Base-by-base conservation (phyloP, 2,797 vertebrate genomes). In the Sciaenops ocellatus region DNA sequence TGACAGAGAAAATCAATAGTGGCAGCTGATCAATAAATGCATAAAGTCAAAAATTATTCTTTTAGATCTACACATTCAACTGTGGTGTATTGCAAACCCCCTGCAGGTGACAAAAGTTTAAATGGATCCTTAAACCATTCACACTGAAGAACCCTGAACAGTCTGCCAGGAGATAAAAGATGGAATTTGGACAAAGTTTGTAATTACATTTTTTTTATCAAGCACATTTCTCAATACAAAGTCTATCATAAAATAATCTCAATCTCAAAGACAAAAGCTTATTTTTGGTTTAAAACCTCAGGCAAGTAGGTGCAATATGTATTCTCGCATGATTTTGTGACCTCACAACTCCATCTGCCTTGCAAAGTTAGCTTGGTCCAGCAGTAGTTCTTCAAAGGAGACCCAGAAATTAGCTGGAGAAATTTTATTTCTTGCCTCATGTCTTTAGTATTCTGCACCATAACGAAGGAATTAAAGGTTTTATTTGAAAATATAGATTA, bases 1-100 rank as follows among this genome's bases (percentile, higher is more conserved):
- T 42, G 2, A 18, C 34, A 42, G 24, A 56, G 11, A 71, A 13
- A 34, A 30, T 41, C 62, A 57, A 28, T 64, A 30, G 18, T 48
- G 18, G 64, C 60, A 34, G 55, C 64, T 42, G 55, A 50, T 76
- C 47, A 69, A 55, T 75, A 11, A 20, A 65, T 3, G 34, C 22
- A 69, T 62, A 46, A 68, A 57, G 51, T 51, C 7, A 0, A 34
- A 69, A 18, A 16, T 71, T 54, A 54, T 11, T 24, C 26, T 15
- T 28, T 55, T 4, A 54, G 60, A 74, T 26, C 22, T 54, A 30
- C 24, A 68, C 68, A 24, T 64, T 48, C 22, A 50, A 2, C 18
- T 41, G 24, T 38, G 24, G 24, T 34, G 9, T 38, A 13, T 1
- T 13, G 26, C 24, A 34, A 9, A 57, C 17, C 6, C 47, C 11